Conservation (phyloP, 53 echinoderm and acorn worm species). For the Crossaster papposus region DNA sequence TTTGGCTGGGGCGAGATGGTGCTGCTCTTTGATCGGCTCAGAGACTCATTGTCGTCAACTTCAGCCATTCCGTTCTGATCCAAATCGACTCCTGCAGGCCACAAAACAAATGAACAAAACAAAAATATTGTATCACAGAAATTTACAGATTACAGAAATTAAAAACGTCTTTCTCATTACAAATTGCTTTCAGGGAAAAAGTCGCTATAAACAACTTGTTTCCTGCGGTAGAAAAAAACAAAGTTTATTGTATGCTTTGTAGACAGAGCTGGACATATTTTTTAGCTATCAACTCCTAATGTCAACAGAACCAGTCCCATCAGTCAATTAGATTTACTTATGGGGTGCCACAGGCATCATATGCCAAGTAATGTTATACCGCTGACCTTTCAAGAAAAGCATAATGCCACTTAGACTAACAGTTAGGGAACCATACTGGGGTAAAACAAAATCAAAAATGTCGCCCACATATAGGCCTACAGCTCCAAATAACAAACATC, state of each 20-base stretch:
- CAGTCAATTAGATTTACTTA: neutral
- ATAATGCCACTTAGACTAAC: neutral
- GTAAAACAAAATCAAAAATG: neutral
- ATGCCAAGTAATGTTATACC: neutral
- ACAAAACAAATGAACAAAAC: neutral
- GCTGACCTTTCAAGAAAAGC: neutral
- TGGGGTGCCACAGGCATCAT: neutral
- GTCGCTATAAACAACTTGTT: too few species aligned
- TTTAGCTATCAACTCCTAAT: neutral
- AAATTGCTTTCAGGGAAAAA: too few species aligned
- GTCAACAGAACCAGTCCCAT: neutral
- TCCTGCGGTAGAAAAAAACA: too few species aligned
- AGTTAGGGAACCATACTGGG: neutral
- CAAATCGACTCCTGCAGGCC: constrained; percentile 70
- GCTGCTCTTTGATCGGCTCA: constrained; percentile 85
- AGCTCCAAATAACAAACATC: too few species aligned
- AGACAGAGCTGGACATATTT: neutral
- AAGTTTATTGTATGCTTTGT: neutral
- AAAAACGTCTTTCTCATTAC: too few species aligned
- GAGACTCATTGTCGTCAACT: constrained; percentile 77
- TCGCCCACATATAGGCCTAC: neutral
- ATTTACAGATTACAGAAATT: too few species aligned
- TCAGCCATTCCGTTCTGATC: constrained; percentile 92
- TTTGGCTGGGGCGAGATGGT: constrained; percentile 96
- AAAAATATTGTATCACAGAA: too few species aligned